Base-by-base conservation (phyloP, 2,888 invertebrate species). In the Caenorhabditis sp. region DNA sequence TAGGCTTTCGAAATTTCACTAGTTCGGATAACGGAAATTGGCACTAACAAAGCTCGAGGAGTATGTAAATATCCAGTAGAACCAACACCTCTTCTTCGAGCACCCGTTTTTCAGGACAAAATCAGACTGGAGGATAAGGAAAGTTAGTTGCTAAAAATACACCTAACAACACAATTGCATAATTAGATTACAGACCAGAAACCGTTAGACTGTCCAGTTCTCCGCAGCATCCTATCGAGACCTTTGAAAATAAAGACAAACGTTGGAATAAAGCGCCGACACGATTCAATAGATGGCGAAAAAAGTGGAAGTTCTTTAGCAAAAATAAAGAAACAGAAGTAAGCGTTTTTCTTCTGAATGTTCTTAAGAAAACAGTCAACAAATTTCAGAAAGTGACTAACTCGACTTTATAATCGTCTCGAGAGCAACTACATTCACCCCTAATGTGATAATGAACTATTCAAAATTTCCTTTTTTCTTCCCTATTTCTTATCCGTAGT, bases 1-100 rank as follows among this genome's bases (percentile, higher is more conserved):
- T 28, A 79, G 73, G 83, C 74, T 28, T 83, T 83, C 35, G 83
- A 83, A 31, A 83, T 83, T 14, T 83, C 83, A 16, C 22, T 83
- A 26, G 58, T 83, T 41, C 69, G 68, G 49, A 38, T 83, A 3
- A 56, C 70, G 4, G 24, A 22, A 3, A 8, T 24, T 12, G 68
- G 74, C 8, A 69, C 69, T 38, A 47, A 22, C n/a, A 81, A 81
- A 19, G 66, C 61, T 28, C 54, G 47, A 63, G 28, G 61, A 12
- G 41, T 19, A 8, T 68, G 74, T 49, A 51, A 38, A 61, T 49
- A 26, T 59, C 19, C 58, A 24, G 31, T 31, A 59, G 24, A 56
- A 41, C 19, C 16, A 19, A 2, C 12, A 4, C 28, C 41, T 10
- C 64, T 56, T 7, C n/a, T 54, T 12, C 26, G 70, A 26, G 16